phyloP scores from a whole-genome alignment of 2,797 vertebrate species.

The Hemibagrus guttatus region DNA sequence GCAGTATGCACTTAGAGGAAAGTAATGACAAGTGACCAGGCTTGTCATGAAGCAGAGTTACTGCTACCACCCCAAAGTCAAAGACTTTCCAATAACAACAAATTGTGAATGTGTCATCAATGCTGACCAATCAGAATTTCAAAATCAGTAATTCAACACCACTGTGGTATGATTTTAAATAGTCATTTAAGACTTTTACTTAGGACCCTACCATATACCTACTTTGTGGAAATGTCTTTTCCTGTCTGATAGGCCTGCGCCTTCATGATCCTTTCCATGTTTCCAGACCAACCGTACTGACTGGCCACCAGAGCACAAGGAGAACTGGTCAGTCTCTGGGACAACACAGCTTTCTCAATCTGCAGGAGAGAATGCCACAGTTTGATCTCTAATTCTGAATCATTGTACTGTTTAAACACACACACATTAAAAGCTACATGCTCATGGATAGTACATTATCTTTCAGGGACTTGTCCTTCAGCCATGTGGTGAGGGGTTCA shows the following conservation, averaged over 20 bases:
- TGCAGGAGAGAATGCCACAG: conserved; percentile 53
- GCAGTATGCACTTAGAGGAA: background rate
- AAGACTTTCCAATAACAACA: background rate
- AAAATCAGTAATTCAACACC: background rate
- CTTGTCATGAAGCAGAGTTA: no score
- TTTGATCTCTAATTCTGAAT: background rate
- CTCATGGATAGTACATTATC: conserved; percentile 80
- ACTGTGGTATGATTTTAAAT: background rate
- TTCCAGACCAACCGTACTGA: conserved; percentile 99
- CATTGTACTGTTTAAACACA: no score
- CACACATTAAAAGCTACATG: no score
- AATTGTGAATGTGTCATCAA: background rate
- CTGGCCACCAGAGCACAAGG: conserved; percentile 95
- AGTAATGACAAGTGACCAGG: background rate
- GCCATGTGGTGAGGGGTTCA: conserved; percentile 95
- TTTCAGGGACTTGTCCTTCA: conserved; percentile 94
- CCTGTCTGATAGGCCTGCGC: conserved; percentile 98
- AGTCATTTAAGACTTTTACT: background rate
- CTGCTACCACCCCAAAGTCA: no score
- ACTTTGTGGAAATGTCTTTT: conserved; percentile 98
- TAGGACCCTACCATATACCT: conserved; percentile 53
- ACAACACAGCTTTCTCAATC: conserved; percentile 95
- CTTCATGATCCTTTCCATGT: conserved; percentile 99
- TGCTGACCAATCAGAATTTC: background rate
- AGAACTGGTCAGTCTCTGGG: conserved; percentile 91